phyloP scores from a whole-genome alignment of 2,113 vertebrate genomes.

The Leptodactylus fuscus region DNA sequence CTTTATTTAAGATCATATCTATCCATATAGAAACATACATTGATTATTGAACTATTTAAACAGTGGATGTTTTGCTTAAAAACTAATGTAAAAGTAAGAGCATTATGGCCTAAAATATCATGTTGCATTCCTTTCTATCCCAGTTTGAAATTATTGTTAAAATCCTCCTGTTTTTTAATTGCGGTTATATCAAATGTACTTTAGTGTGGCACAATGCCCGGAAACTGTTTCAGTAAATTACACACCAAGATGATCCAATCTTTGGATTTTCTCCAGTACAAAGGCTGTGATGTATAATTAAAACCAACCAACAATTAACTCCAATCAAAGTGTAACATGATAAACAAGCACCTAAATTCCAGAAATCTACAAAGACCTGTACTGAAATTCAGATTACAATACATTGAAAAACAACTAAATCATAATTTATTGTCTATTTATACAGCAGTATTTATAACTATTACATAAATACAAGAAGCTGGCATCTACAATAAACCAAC shows the following conservation, averaged over 20 bases:
- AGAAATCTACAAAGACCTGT: slow-evolving; percentile 65
- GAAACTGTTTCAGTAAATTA: slow-evolving; percentile 79
- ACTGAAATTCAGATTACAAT: slow-evolving; percentile 56
- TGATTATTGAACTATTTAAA: neutral
- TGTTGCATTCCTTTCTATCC: slow-evolving; percentile 68
- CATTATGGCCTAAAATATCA: slow-evolving; percentile 62
- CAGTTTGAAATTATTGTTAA: slow-evolving; percentile 66
- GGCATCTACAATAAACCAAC: too few relatives aligned
- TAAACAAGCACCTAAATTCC: slow-evolving; percentile 69
- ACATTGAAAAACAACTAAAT: neutral
- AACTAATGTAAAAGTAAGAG: slow-evolving; percentile 55
- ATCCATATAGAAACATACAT: neutral
- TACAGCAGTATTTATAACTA: too few relatives aligned
- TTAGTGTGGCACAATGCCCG: slow-evolving; percentile 73
- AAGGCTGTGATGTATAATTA: slow-evolving; percentile 79
- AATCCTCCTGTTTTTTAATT: slow-evolving; percentile 77
- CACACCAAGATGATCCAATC: slow-evolving; percentile 74
- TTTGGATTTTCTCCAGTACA: slow-evolving; percentile 78
- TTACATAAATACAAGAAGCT: too few relatives aligned
- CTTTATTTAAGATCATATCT: too few relatives aligned
- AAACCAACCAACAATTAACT: slow-evolving; percentile 81
- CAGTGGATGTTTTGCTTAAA: neutral
- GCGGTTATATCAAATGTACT: slow-evolving; percentile 69
- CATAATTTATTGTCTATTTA: too few relatives aligned
- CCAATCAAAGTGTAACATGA: slow-evolving; percentile 71